A percentile compares a stretch with the other conserved stretches of the same genome.
phyloP scores from a whole-genome alignment of 2,888 invertebrate genomes.

The Leptothorax acervorum region DNA sequence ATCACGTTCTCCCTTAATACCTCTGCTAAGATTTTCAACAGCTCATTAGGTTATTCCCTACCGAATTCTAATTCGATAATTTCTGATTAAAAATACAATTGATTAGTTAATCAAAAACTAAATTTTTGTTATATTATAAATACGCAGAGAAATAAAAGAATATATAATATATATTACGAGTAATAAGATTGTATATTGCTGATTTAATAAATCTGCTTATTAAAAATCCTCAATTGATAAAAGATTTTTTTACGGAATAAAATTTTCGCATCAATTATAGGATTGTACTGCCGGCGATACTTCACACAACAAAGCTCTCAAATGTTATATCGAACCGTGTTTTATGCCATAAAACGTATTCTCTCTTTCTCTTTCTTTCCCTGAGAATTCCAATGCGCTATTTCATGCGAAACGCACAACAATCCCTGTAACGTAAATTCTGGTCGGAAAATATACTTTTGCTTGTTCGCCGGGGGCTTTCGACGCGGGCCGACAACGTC shows the following conservation, averaged over 20 bases:
- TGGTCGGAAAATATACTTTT: slow-evolving; percentile 34
- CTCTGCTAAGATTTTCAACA: slow-evolving; percentile 3
- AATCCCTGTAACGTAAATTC: slow-evolving; percentile 21
- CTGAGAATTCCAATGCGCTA: slow-evolving; percentile 26
- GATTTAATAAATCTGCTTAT: neutral
- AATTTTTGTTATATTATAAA: neutral
- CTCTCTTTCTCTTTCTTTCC: neutral
- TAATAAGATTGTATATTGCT: neutral
- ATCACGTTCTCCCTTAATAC: slow-evolving; percentile 15
- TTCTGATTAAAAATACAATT: neutral
- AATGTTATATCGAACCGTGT: neutral
- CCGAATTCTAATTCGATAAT: neutral
- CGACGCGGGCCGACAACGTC: slow-evolving; percentile 64
- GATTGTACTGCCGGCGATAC: neutral
- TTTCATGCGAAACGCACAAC: slow-evolving; percentile 13
- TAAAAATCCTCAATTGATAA: neutral
- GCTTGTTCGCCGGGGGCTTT: slow-evolving; percentile 49
- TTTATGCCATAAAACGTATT: slow-evolving; percentile 15
- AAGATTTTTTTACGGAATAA: neutral
- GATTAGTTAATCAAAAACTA: neutral
- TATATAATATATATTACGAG: neutral
- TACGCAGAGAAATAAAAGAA: neutral
- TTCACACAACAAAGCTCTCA: neutral
- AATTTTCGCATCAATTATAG: neutral
- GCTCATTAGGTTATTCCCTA: neutral